Percentiles rank a stretch among this genome's conserved stretches.
Conservation (phyloP, 2,888 invertebrate genomes). For the Eupithecia inturbata region DNA sequence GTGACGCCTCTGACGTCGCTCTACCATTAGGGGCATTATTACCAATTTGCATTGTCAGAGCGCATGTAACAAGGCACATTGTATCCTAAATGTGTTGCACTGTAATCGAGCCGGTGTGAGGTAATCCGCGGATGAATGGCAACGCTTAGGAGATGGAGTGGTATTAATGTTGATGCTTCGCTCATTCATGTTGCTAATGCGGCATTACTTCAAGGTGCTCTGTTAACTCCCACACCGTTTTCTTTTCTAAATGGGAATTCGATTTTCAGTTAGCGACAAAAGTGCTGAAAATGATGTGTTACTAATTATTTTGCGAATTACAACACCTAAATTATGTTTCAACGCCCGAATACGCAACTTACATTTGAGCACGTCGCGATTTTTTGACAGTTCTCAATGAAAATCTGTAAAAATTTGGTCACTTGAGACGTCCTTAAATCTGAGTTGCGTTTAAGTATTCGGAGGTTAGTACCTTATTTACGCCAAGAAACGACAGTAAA, state of each 20-base stretch:
- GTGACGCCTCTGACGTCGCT: slow-evolving; percentile 65
- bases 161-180: slow-evolving; percentile 7
- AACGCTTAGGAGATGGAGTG: slow-evolving; percentile 10
- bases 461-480: too few relatives aligned
- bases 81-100: slow-evolving; percentile 47
- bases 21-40: slow-evolving; percentile 61
- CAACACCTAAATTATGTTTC: too few relatives aligned
- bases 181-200: not conserved
- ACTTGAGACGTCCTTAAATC: too few relatives aligned
- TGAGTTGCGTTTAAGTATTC: too few relatives aligned
- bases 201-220: slow-evolving; percentile 3
- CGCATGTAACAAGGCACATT: slow-evolving; percentile 43
- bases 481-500: not conserved
- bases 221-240: not conserved
- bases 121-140: slow-evolving; percentile 37
- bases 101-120: slow-evolving; percentile 41
- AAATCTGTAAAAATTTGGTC: too few relatives aligned
- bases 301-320: too few relatives aligned
- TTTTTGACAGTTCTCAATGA: too few relatives aligned
- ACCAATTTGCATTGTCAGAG: slow-evolving; percentile 59
- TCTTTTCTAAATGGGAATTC: not conserved
- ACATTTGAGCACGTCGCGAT: too few relatives aligned
- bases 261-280: not conserved
- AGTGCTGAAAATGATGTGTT: not conserved
- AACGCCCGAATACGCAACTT: too few relatives aligned